A percentile compares a stretch with the other conserved stretches of the same genome.
phyloP scores from a whole-genome alignment of 92 coral and sea anemone species.

The Micromussa lordhowensis region DNA sequence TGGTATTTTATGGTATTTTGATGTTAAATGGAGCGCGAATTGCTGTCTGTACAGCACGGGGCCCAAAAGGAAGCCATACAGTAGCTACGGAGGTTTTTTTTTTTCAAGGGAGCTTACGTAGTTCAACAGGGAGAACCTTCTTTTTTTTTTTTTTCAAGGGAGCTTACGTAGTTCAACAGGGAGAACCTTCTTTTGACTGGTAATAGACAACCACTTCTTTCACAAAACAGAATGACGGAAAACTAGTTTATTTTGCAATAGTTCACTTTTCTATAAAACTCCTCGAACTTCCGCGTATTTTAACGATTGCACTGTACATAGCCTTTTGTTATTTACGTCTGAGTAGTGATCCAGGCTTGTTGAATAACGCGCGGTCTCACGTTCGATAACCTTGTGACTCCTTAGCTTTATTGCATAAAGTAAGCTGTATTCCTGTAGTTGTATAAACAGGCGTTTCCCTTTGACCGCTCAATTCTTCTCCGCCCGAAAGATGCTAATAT shows the following conservation, averaged over 20 bases:
- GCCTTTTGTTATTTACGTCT: neutral
- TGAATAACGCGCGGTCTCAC: neutral
- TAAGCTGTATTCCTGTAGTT: neutral
- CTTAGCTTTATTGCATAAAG: neutral
- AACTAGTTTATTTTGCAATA: constrained; percentile 34
- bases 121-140: neutral
- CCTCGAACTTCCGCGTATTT: neutral
- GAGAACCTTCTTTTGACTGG: neutral
- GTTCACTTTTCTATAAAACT: neutral
- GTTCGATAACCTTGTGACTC: neutral
- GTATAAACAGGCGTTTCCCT: neutral
- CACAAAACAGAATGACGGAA: constrained; percentile 12
- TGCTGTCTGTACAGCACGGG: too few relatives aligned
- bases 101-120: neutral
- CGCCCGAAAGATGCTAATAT: neutral
- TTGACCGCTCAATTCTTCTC: neutral
- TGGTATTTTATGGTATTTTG: too few relatives aligned
- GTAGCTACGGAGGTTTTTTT: too few relatives aligned
- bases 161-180: neutral
- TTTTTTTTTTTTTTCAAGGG: neutral
- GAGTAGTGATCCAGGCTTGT: neutral
- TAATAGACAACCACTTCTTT: neutral
- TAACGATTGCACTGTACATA: constrained; percentile 14
- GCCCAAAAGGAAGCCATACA: too few relatives aligned
- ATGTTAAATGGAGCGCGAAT: too few relatives aligned